These are phyloP conservation scores for Metopolophium dirhodum DNA, from an alignment of 1,140 invertebrate species.

Conservation along the genomic window DNA sequence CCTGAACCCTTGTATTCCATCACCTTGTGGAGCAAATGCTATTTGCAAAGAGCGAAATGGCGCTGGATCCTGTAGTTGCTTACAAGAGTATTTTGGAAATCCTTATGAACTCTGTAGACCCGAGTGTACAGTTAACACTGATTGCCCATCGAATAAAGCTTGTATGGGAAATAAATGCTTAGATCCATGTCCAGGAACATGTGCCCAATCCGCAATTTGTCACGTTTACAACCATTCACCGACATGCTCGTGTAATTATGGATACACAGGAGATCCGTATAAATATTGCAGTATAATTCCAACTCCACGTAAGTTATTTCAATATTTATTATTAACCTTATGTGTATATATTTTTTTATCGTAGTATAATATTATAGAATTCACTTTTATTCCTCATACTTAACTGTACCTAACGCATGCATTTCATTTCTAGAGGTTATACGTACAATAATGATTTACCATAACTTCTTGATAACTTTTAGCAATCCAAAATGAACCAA, in stretches of 20 bases:
- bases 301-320: constrained; percentile 64
- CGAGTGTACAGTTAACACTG: constrained; percentile 65
- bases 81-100: constrained; percentile 63
- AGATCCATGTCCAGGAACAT: constrained; percentile 66
- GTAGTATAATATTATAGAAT: constrained; percentile 57
- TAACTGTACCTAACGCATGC: no score
- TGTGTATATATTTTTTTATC: not conserved
- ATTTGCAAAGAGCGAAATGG: constrained; percentile 70
- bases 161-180: constrained; percentile 66
- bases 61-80: constrained; percentile 67
- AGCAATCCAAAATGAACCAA: constrained; percentile 60
- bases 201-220: constrained; percentile 69
- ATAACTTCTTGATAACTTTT: not conserved
- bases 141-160: constrained; percentile 63
- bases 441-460: not conserved
- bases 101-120: constrained; percentile 66
- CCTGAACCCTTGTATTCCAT: constrained; percentile 65
- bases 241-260: constrained; percentile 73
- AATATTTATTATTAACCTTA: not conserved
- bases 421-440: no score
- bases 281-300: constrained; percentile 61
- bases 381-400: not conserved
- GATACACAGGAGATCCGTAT: constrained; percentile 76
- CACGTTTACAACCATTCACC: constrained; percentile 78
- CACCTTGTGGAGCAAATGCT: constrained; percentile 68